Base-by-base conservation (phyloP, 1,140 invertebrate genomes). In the Halictus rubicundus region DNA sequence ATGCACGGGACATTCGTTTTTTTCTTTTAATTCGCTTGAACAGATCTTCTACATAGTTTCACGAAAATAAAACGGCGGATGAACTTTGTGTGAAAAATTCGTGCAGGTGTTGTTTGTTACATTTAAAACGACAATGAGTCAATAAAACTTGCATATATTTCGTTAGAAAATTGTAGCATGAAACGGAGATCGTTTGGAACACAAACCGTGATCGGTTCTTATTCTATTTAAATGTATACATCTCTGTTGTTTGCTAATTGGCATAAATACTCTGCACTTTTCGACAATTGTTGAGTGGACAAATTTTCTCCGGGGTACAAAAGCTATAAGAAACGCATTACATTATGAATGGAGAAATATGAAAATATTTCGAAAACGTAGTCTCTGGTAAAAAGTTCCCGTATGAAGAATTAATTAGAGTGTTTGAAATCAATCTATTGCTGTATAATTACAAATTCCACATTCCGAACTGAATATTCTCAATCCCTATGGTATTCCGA, bases 151-250 rank as follows among this genome's bases (percentile, higher is more conserved):
- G 42, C 21, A 42, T n/a, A 68, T n/a, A 68, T 12, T 37, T 70
- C 19, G 37, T 21, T 60, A 61, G 32, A 49, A 37, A 23, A 16
- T 65, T 21, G 54, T 19, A 39, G 52, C 27, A n/a, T 10, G 5
- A n/a, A 74, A 21, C 10, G 32, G 12, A 64, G 85, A 89, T 88
- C 73, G 74, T 84, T 89, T 88, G 89, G 88, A 92, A 92, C 92
- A 91, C 89, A 88, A 90, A 88, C 88, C 85, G 85, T 87, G 88
- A 87, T 88, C 85, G 87, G 88, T 78, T 85, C 89, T 93, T 93
- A 93, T 82, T 72, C 90, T 93, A 92, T 91, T 83, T 91, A 91
- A 89, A 92, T 92, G 91, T 92, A 90, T 92, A 92, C 89, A 90
- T 90, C 89, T 92, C 87, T 91, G 89, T 91, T 91, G 87, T 91